Evolutionary conservation across 1,140 invertebrate genomes (phyloP).

Genomic region (Nymphalis io): DNA sequence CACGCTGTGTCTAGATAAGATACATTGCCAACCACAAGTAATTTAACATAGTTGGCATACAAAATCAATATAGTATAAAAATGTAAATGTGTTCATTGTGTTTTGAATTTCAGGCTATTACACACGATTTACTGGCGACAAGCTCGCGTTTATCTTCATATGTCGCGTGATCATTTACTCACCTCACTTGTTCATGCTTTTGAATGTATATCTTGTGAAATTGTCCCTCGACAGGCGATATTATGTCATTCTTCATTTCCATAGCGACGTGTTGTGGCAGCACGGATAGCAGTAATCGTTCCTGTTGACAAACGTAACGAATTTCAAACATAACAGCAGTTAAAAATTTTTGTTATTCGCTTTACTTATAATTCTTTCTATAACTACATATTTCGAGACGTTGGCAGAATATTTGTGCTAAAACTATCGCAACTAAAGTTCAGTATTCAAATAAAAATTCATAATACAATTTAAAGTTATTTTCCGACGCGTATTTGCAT

Average conservation of each 20-base stretch:
- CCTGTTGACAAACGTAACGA: slow-evolving; percentile 83
- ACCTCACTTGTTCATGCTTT: slow-evolving; percentile 96
- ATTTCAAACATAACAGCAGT: slow-evolving; percentile 1
- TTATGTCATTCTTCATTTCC: slow-evolving; percentile 97
- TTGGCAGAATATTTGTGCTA: too few species aligned
- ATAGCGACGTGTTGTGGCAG: slow-evolving; percentile 96
- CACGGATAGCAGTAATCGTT: slow-evolving; percentile 93
- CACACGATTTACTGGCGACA: background rate
- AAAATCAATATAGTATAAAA: slow-evolving; percentile 15
- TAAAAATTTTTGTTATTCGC: background rate
- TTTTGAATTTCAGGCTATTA: slow-evolving; percentile 6
- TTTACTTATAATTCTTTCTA: background rate
- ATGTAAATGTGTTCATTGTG: slow-evolving; percentile 14
- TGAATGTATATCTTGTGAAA: slow-evolving; percentile 98
- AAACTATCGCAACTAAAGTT: too few species aligned
- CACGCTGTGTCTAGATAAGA: slow-evolving; percentile 35
- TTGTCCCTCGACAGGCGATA: slow-evolving; percentile 93
- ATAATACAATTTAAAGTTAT: too few species aligned
- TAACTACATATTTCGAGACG: too few species aligned
- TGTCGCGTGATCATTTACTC: slow-evolving; percentile 47
- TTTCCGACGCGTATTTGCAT: too few species aligned
- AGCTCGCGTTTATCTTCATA: background rate
- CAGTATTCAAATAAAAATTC: too few species aligned
- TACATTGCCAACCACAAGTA: slow-evolving; percentile 32
- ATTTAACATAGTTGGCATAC: slow-evolving; percentile 22